phyloP scores from a whole-genome alignment of 1,140 invertebrate species.

The Drosophila seguyi region DNA sequence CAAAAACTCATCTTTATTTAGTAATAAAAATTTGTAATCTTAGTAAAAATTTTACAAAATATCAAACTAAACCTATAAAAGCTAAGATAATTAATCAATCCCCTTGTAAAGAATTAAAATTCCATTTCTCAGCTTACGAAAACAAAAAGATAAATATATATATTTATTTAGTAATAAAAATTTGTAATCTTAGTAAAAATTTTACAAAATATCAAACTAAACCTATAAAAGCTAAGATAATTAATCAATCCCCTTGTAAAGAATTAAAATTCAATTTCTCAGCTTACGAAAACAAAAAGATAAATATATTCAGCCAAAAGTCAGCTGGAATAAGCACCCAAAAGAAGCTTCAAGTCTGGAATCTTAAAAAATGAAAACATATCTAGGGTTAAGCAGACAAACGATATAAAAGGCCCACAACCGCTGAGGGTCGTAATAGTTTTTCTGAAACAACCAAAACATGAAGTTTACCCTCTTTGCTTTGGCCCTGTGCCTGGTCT shows the following conservation, averaged over 20 bases:
- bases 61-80: background rate
- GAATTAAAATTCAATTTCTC: background rate
- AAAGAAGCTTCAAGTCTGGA: background rate
- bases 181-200: too few relatives aligned
- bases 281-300: background rate
- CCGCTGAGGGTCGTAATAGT: conserved; percentile 6
- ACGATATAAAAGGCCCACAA: conserved; percentile 23
- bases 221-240: too few relatives aligned
- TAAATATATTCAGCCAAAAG: background rate
- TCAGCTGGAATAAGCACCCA: too few relatives aligned
- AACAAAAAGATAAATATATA: too few relatives aligned
- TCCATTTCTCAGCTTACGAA: too few relatives aligned
- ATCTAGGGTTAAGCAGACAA: conserved; percentile 4
- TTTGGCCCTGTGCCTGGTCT: conserved; percentile 52
- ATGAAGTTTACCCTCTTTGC: conserved; percentile 64
- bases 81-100: background rate
- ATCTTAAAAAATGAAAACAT: too few relatives aligned
- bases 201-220: background rate
- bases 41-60: background rate
- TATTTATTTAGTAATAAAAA: background rate
- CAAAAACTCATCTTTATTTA: background rate
- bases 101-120: too few relatives aligned
- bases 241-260: background rate
- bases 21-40: background rate
- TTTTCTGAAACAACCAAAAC: conserved; percentile 11